phyloP scores from a whole-genome alignment of 1,140 invertebrate genomes.

The Diorhabda elongata region DNA sequence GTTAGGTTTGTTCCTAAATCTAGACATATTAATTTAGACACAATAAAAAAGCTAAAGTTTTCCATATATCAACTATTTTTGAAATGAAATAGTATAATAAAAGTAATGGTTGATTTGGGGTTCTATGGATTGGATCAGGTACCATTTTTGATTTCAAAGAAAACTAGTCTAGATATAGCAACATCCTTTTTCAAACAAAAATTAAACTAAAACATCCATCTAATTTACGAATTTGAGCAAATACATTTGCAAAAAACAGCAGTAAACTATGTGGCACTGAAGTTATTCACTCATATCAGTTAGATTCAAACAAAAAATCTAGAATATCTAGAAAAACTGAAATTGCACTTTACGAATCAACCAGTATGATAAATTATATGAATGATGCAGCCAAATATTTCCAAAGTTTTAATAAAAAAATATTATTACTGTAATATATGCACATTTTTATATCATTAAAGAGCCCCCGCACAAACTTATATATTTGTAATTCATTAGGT shows the following conservation, averaged over 20 bases:
- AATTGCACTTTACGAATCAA: background rate
- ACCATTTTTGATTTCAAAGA: background rate
- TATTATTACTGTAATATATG: no score
- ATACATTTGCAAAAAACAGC: conserved; percentile 1
- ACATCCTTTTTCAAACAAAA: background rate
- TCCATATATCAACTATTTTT: no score
- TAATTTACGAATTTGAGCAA: background rate
- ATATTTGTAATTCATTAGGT: no score
- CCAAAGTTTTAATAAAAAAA: no score
- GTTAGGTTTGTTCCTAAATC: no score
- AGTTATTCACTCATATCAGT: background rate
- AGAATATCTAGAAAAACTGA: background rate
- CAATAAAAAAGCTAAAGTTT: no score
- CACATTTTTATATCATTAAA: no score
- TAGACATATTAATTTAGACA: no score
- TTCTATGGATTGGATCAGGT: background rate
- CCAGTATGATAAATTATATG: background rate
- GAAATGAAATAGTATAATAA: no score
- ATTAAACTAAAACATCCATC: background rate
- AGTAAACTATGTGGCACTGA: background rate
- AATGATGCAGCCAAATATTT: background rate
- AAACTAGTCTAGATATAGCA: no score
- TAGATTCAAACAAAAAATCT: background rate
- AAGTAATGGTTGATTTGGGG: no score
- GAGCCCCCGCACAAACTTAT: no score